These are phyloP conservation scores for Silurus asotus DNA, from an alignment of 2,113 vertebrate genomes.

Conservation along the genomic window DNA sequence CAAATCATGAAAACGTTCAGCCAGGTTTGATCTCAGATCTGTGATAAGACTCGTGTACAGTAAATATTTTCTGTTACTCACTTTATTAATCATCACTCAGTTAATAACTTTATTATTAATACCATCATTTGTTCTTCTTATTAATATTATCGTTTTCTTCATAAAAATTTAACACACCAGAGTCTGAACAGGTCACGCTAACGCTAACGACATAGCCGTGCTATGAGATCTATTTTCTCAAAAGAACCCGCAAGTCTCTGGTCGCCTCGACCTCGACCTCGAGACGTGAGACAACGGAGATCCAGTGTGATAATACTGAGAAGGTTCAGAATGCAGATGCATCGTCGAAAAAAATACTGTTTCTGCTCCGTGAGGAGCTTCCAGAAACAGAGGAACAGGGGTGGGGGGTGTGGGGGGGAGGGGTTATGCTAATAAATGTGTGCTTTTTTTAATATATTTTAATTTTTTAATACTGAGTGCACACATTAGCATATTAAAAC, in stretches of 20 bases:
- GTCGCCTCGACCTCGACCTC: slow-evolving; percentile 55
- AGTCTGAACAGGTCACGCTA: slow-evolving; percentile 38
- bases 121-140: slow-evolving; percentile 43
- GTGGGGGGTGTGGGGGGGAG: too few species aligned
- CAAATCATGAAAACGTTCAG: slow-evolving; percentile 50
- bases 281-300: slow-evolving; percentile 9
- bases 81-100: background rate
- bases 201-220: slow-evolving; percentile 48
- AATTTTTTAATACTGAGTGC: background rate
- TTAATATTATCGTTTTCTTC: slow-evolving; percentile 14
- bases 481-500: background rate
- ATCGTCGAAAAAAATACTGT: background rate
- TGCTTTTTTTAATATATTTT: background rate
- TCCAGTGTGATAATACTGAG: slow-evolving; percentile 15
- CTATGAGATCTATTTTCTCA: slow-evolving; percentile 68
- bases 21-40: slow-evolving; percentile 38
- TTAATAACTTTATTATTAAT: slow-evolving; percentile 46
- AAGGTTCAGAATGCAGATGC: background rate
- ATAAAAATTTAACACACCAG: slow-evolving; percentile 72
- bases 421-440: background rate
- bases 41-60: slow-evolving; percentile 57
- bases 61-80: slow-evolving; percentile 49
- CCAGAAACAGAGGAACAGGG: background rate
- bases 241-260: slow-evolving; percentile 54
- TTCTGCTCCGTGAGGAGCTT: too few species aligned